phyloP scores from a whole-genome alignment of 2,113 vertebrate genomes.

The Helogale parvula region DNA sequence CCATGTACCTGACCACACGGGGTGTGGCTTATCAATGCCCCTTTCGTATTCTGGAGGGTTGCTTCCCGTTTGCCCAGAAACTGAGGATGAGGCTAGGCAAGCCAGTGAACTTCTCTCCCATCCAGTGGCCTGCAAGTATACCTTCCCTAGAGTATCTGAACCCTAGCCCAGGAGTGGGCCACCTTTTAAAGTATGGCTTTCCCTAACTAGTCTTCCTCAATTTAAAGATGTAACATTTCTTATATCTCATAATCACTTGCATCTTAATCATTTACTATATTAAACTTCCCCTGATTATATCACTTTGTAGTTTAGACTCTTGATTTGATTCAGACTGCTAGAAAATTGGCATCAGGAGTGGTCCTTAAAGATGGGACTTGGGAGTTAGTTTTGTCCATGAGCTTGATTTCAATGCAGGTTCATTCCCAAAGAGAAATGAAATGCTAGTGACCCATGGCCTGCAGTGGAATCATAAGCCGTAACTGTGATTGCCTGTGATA shows the following conservation, averaged over 20 bases:
- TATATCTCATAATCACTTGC: not conserved
- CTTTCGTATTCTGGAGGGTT: not conserved
- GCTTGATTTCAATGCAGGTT: not conserved
- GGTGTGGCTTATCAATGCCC: not conserved
- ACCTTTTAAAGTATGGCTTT: not conserved
- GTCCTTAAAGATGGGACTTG: not conserved
- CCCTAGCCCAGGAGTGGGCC: fast-evolving
- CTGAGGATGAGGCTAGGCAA: not conserved
- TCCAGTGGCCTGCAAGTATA: not conserved
- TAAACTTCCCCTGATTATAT: not conserved
- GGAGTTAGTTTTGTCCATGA: not conserved
- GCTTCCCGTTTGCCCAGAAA: not conserved
- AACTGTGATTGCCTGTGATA: not conserved
- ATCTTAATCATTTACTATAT: not conserved
- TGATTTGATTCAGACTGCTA: not conserved
- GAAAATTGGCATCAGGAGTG: not conserved
- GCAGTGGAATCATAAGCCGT: not conserved
- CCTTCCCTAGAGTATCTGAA: not conserved
- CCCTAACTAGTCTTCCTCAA: not conserved
- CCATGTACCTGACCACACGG: not conserved
- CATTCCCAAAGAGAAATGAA: not conserved
- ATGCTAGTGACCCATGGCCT: not conserved
- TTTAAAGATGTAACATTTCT: not conserved
- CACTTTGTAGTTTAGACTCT: not conserved
- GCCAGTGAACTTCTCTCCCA: not conserved